Percentiles rank a stretch among this genome's conserved stretches.
Evolutionary conservation across 2,797 vertebrate species (phyloP).

Genomic region (Diceros bicornis): DNA sequence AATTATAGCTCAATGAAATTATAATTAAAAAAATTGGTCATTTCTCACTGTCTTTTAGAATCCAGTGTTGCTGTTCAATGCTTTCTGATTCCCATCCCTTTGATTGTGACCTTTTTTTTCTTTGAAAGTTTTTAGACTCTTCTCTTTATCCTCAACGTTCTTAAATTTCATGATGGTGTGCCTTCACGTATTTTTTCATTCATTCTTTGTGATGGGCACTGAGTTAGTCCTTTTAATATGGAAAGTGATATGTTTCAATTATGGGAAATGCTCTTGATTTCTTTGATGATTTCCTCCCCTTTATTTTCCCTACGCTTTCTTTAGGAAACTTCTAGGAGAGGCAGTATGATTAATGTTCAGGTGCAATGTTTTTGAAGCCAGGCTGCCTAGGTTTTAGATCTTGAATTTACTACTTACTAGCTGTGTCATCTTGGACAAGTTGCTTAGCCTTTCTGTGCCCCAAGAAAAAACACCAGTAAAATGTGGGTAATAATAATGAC

Average conservation of each 20-base stretch:
- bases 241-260: neutral
- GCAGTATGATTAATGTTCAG: neutral
- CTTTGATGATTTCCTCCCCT: neutral
- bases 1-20: neutral
- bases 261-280: neutral
- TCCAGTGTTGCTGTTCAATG: neutral
- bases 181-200: neutral
- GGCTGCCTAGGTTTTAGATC: neutral
- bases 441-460: neutral
- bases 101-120: neutral
- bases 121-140: neutral
- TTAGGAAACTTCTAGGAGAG: neutral
- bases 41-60: neutral
- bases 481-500: neutral
- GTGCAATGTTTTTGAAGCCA: neutral
- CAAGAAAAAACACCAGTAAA: neutral
- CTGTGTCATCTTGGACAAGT: neutral
- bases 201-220: neutral
- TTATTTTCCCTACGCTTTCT: neutral
- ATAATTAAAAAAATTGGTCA: neutral
- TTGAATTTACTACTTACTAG: neutral
- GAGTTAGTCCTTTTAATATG: neutral
- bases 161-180: neutral
- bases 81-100: neutral
- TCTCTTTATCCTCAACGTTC: neutral